Conservation (phyloP, 2,888 invertebrate genomes). For the Autographa pulchrina region DNA sequence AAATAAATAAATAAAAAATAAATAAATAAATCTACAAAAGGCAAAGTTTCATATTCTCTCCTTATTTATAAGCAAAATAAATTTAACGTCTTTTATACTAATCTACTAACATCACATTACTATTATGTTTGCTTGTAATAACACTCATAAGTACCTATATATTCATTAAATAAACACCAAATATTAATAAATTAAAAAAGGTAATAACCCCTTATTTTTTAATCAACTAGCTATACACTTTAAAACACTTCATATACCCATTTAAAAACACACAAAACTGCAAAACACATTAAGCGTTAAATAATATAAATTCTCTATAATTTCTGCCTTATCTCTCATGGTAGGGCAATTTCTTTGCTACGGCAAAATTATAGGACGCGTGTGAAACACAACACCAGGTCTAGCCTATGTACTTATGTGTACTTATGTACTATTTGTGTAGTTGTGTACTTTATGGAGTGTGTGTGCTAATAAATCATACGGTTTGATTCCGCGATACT, state of each 20-base stretch:
- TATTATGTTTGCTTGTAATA: too few relatives aligned
- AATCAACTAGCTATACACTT: background rate
- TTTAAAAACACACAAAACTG: constrained; percentile 19
- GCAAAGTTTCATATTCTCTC: too few relatives aligned
- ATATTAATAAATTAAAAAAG: too few relatives aligned
- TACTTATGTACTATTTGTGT: constrained; percentile 23
- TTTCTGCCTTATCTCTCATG: constrained; percentile 69
- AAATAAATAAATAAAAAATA: too few relatives aligned
- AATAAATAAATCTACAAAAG: too few relatives aligned
- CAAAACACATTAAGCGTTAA: constrained; percentile 44
- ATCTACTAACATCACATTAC: too few relatives aligned
- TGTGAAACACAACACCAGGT: constrained; percentile 70
- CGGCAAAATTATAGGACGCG: constrained; percentile 73
- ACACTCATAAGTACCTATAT: too few relatives aligned
- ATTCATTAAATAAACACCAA: too few relatives aligned
- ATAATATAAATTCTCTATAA: constrained; percentile 72
- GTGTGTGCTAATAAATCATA: background rate
- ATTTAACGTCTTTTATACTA: too few relatives aligned
- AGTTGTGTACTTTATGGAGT: background rate
- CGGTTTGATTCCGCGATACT: constrained; percentile 1
- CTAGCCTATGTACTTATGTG: constrained; percentile 26
- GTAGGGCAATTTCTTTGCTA: constrained; percentile 75
- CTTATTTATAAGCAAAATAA: too few relatives aligned
- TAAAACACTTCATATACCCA: background rate
- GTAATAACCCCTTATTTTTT: too few relatives aligned